Conservation (phyloP, 30 jellyfish, hydroid and myxozoan species). For the Sanderia malayensis region DNA sequence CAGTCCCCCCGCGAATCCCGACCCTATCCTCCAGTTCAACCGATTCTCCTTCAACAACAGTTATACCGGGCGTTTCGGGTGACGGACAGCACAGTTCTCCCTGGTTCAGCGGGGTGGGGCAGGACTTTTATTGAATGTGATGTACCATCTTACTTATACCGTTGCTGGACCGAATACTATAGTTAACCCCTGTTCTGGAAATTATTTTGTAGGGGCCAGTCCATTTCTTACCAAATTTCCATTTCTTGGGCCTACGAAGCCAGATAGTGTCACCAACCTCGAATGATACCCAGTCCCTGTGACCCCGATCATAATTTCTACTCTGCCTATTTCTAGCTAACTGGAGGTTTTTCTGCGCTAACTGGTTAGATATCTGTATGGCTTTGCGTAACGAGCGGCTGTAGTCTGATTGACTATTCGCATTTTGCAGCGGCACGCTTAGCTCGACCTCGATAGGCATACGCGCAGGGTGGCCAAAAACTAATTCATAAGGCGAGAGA, state of each 20-base stretch:
- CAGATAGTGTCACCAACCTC: background rate
- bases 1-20: too few species aligned
- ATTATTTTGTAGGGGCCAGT: constrained; percentile 7
- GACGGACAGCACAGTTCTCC: background rate
- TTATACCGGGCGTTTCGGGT: background rate
- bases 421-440: background rate
- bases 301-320: background rate
- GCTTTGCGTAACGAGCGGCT: background rate
- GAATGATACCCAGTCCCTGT: background rate
- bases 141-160: background rate
- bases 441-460: background rate
- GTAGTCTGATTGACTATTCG: background rate
- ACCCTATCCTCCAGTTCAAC: background rate
- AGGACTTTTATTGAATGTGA: background rate
- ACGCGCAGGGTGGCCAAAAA: background rate
- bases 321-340: background rate
- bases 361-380: background rate
- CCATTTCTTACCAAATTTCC: constrained; percentile 15
- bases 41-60: background rate
- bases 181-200: constrained; percentile 7
- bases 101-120: background rate
- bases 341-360: background rate
- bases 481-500: background rate
- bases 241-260: constrained; percentile 15
- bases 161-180: background rate